Conservation (phyloP, 2,888 invertebrate genomes). For the Polymixis lichenea region DNA sequence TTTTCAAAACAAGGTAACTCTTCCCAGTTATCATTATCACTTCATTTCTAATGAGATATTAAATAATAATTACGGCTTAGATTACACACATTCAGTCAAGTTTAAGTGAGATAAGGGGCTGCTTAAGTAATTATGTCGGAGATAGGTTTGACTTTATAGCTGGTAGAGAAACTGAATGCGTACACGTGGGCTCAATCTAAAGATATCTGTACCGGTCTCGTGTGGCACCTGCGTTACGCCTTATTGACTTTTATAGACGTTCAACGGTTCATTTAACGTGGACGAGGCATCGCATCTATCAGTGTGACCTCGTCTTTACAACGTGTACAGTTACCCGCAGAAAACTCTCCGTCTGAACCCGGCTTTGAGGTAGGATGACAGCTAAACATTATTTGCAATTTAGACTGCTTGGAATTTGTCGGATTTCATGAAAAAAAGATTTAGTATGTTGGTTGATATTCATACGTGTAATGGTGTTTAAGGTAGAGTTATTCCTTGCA, state of each 20-base stretch:
- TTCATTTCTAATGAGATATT: conserved; percentile 50
- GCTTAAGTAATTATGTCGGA: conserved; percentile 40
- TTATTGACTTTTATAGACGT: conserved; percentile 75
- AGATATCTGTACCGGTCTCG: conserved; percentile 60
- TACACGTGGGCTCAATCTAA: conserved; percentile 58
- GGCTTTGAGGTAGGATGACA: conserved; percentile 35
- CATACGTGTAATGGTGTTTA: not conserved
- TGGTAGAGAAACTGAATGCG: conserved; percentile 45
- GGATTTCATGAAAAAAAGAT: conserved; percentile 24
- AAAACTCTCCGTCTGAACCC: conserved; percentile 21
- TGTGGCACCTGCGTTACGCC: conserved; percentile 78
- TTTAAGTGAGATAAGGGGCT: conserved; percentile 40
- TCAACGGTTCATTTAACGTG: conserved; percentile 72
- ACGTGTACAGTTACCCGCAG: conserved; percentile 42
- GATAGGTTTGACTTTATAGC: conserved; percentile 48
- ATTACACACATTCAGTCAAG: conserved; percentile 40
- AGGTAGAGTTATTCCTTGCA: not conserved
- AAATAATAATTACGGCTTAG: conserved; percentile 51
- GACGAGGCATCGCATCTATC: conserved; percentile 49
- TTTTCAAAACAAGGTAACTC: conserved; percentile 12
- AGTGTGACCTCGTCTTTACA: conserved; percentile 47
- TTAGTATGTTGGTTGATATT: conserved; percentile 11
- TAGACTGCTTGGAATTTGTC: conserved; percentile 35
- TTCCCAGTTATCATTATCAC: conserved; percentile 27
- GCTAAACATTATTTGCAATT: conserved; percentile 47